Conservation (phyloP, 2,797 vertebrate species). For the Podarcis lilfordi region DNA sequence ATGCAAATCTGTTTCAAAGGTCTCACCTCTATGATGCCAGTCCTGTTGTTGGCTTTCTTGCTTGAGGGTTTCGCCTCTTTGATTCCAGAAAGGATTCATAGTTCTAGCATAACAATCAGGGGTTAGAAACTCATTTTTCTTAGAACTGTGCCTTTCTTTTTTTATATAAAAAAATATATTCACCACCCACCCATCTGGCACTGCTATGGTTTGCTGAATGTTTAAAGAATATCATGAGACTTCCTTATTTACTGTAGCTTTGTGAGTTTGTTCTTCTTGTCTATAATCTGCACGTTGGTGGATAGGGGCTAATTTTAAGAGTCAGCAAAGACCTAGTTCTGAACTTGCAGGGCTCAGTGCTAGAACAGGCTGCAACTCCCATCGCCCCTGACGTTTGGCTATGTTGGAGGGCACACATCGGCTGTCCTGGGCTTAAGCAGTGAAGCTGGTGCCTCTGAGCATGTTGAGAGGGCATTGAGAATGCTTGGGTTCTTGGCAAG, state of each 20-base stretch:
- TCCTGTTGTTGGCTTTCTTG: not conserved
- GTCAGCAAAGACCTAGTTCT: not conserved
- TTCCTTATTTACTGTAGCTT: conserved; percentile 1
- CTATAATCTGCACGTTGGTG: not conserved
- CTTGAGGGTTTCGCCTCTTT: not conserved
- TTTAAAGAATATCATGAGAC: not conserved
- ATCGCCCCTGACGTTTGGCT: too few relatives aligned
- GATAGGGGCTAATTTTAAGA: not conserved
- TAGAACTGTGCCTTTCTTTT: not conserved
- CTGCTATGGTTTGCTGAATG: not conserved
- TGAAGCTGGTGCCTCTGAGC: not conserved
- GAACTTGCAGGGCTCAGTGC: not conserved
- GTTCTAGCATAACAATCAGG: not conserved
- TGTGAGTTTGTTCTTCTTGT: not conserved
- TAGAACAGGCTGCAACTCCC: not conserved
- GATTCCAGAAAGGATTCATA: not conserved
- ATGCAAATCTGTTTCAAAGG: not conserved
- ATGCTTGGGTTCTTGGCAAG: not conserved
- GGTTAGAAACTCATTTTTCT: not conserved
- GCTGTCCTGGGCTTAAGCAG: not conserved
- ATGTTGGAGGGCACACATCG: too few relatives aligned
- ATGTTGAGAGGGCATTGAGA: not conserved
- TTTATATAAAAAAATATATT: not conserved
- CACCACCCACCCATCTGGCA: not conserved
- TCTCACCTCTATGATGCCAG: not conserved